Conservation (phyloP, 2,113 vertebrate genomes). For the Lophura nycthemera region DNA sequence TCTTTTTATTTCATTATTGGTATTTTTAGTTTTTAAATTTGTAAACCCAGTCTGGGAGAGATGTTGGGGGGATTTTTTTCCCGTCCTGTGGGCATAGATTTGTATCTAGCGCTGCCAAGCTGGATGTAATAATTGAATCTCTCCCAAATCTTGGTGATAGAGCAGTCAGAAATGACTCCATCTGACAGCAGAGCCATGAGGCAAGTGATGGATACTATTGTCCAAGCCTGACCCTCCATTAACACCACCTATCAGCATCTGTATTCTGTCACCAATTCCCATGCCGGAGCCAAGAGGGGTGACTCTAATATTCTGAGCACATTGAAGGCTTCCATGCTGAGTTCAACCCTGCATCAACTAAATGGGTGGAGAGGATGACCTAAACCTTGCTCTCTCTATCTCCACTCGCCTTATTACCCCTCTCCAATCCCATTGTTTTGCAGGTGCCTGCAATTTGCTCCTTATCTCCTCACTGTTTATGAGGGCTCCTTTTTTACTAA, state of each 20-base stretch:
- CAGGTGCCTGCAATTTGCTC: conserved; percentile 89
- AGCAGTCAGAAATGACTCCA: conserved; percentile 83
- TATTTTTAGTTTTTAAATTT: neutral
- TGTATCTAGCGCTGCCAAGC: conserved; percentile 78
- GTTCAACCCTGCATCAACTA: conserved; percentile 76
- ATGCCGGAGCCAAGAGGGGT: conserved; percentile 83
- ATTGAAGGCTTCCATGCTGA: conserved; percentile 78
- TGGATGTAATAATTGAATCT: conserved; percentile 87
- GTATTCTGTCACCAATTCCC: conserved; percentile 86
- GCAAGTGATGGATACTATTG: conserved; percentile 93
- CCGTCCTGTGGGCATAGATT: conserved; percentile 52
- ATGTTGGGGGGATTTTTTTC: neutral
- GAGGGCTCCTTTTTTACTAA: conserved; percentile 77
- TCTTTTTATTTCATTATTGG: neutral
- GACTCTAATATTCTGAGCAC: conserved; percentile 84
- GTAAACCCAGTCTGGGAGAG: neutral
- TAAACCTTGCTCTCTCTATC: conserved; percentile 71
- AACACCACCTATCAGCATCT: conserved; percentile 93
- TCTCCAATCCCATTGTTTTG: conserved; percentile 82
- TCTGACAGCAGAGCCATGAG: conserved; percentile 87
- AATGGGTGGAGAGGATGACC: conserved; percentile 79
- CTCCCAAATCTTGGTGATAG: conserved; percentile 86
- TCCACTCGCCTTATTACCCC: conserved; percentile 76
- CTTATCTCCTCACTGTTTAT: conserved; percentile 83
- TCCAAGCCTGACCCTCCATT: conserved; percentile 92